A percentile compares a stretch with the other conserved stretches of the same genome.
Conservation (phyloP, 2,888 invertebrate species). For the Cylloceria caligata region DNA sequence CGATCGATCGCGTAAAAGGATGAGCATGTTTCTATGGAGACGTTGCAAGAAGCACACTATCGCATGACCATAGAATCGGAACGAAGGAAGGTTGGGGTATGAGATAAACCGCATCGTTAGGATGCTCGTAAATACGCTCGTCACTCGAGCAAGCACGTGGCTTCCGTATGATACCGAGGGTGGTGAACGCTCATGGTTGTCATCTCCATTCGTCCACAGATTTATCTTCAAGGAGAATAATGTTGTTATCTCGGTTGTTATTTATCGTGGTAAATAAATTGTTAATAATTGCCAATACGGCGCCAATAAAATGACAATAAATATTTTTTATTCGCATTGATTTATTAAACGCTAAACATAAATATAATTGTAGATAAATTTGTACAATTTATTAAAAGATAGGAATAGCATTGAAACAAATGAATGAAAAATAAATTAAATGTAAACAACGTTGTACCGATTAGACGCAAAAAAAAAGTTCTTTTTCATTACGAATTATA, state of each 20-base stretch:
- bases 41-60: too few species aligned
- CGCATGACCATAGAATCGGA: constrained; percentile 44
- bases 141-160: constrained; percentile 56
- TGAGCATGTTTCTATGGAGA: background rate
- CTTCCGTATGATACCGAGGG: constrained; percentile 31
- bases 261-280: background rate
- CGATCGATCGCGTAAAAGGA: background rate
- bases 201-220: constrained; percentile 1
- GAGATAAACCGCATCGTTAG: constrained; percentile 68
- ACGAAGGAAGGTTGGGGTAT: constrained; percentile 24
- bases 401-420: background rate
- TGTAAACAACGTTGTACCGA: background rate
- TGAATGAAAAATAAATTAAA: background rate
- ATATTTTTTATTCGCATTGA: background rate
- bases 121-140: constrained; percentile 59
- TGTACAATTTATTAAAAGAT: background rate
- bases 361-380: background rate
- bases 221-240: constrained; percentile 6
- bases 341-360: background rate
- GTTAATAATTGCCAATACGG: background rate
- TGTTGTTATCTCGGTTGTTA: background rate
- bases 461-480: background rate
- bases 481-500: background rate
- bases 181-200: constrained; percentile 13
- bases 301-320: background rate